These are phyloP conservation scores for Cygnus olor DNA, from an alignment of 2,797 vertebrate species.

Conservation along the genomic window DNA sequence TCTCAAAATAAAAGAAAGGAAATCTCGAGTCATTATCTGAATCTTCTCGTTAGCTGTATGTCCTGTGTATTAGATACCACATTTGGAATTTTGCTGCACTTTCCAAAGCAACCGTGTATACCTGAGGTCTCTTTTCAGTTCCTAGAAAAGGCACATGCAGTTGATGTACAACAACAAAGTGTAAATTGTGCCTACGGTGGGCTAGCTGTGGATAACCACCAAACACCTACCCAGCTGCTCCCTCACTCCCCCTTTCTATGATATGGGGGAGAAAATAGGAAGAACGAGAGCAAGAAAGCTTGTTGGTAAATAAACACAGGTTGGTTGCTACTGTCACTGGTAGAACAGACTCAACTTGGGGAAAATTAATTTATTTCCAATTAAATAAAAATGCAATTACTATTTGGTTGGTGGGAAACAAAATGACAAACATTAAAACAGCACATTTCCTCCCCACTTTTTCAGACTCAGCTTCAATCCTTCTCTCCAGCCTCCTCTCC, in stretches of 20 bases:
- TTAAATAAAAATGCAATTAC: background rate
- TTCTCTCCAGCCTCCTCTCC: background rate
- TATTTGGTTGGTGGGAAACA: background rate
- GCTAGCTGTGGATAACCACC: background rate
- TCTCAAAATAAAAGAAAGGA: background rate
- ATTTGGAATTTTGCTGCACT: background rate
- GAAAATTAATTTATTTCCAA: background rate
- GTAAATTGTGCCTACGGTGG: background rate
- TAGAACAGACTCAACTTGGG: background rate
- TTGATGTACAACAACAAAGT: background rate
- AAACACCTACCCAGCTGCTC: background rate
- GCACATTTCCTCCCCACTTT: accelerated
- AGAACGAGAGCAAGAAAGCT: background rate
- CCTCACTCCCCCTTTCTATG: background rate
- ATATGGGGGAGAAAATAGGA: background rate
- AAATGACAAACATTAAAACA: background rate
- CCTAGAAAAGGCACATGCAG: background rate
- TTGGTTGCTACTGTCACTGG: background rate
- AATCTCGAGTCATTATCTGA: background rate
- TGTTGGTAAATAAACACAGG: background rate
- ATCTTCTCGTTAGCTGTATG: background rate
- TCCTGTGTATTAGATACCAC: background rate
- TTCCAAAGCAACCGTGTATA: background rate
- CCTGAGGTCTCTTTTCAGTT: background rate
- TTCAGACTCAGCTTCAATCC: background rate